Conservation (phyloP, 2,797 vertebrate species). For the Rhodeus uyekii region DNA sequence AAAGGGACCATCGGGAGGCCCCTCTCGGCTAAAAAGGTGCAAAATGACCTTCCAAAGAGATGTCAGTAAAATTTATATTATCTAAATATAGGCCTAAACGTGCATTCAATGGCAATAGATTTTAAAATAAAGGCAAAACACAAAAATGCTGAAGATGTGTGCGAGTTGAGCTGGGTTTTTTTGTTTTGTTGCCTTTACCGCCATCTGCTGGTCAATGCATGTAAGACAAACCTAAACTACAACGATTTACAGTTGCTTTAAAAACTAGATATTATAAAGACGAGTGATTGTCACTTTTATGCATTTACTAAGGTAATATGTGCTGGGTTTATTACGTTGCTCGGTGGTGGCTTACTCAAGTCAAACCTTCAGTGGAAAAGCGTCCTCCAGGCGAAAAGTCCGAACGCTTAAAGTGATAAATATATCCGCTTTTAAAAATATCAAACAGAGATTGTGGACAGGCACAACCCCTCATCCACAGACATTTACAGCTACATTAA, state of each 20-base stretch:
- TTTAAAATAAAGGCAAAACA: background rate
- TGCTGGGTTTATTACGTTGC: background rate
- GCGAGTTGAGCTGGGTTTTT: background rate
- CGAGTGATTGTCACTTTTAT: background rate
- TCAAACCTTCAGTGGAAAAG: background rate
- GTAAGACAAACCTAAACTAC: background rate
- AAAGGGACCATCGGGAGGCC: constrained; percentile 51
- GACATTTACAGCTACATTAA: background rate
- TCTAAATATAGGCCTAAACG: background rate
- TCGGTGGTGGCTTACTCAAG: background rate
- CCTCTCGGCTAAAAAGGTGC: constrained; percentile 11
- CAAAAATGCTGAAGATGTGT: background rate
- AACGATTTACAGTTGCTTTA: background rate
- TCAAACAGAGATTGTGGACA: background rate
- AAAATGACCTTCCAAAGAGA: constrained; percentile 14
- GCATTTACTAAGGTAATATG: background rate
- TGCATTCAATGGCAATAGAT: background rate
- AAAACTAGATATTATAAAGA: background rate
- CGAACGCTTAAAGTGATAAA: background rate
- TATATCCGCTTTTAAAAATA: background rate
- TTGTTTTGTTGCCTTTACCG: background rate
- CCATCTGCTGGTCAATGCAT: constrained; percentile 1
- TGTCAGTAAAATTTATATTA: background rate
- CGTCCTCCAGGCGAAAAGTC: background rate
- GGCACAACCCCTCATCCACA: background rate